Percentiles rank a stretch among this genome's conserved stretches.
These are phyloP conservation scores for Diarsia dahlii DNA, from an alignment of 2,888 invertebrate genomes.

Conservation along the genomic window DNA sequence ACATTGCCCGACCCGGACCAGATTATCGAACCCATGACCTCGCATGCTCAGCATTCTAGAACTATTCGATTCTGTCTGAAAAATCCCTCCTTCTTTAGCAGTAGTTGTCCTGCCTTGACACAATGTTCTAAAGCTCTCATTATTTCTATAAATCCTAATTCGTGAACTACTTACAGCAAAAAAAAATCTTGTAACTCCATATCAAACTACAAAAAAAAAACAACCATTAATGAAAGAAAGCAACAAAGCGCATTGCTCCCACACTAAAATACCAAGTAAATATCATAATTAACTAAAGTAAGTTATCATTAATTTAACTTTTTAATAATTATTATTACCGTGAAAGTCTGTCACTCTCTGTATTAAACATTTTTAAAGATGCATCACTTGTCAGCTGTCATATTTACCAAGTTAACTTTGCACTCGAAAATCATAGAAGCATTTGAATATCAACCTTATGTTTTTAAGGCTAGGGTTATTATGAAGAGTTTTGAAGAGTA, in stretches of 20 bases:
- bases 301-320: constrained; percentile 49
- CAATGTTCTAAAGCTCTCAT: background rate
- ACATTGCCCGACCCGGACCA: no score
- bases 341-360: constrained; percentile 56
- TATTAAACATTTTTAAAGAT: constrained; percentile 49
- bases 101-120: background rate
- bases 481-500: constrained; percentile 12
- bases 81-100: background rate
- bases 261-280: constrained; percentile 24
- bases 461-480: rapidly evolving
- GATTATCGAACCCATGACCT: no score
- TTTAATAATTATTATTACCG: constrained; percentile 48
- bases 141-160: background rate
- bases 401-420: constrained; percentile 34
- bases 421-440: background rate
- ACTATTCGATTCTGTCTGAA: background rate
- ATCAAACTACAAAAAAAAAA: background rate
- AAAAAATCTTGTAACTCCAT: background rate
- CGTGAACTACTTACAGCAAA: background rate
- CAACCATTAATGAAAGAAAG: constrained; percentile 3
- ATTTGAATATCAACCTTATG: constrained; percentile 30
- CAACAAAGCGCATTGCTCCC: constrained; percentile 17
- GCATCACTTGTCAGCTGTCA: constrained; percentile 64
- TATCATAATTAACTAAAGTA: constrained; percentile 45
- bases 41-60: no score